These are phyloP conservation scores for Notospermus geniculatus DNA, from an alignment of 1,140 invertebrate species.

Conservation along the genomic window DNA sequence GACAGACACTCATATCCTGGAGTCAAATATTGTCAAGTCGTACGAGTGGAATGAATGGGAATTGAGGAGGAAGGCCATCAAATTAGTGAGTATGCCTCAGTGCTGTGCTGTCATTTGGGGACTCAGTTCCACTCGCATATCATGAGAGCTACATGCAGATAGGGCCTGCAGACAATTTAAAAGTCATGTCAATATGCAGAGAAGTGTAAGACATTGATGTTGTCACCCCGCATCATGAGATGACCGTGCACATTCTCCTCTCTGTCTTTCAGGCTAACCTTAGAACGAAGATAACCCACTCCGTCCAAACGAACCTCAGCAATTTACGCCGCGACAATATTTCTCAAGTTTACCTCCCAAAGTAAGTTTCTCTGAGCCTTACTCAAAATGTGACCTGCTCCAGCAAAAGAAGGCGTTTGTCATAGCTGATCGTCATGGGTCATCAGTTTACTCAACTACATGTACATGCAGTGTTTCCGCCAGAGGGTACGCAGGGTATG, in stretches of 20 bases:
- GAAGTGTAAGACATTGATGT: no score
- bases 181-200: no score
- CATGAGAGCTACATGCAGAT: no score
- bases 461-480: no score
- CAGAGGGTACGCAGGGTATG: no score
- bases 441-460: no score
- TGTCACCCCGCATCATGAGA: no score
- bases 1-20: constrained; percentile 69
- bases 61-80: constrained; percentile 66
- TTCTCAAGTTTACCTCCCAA: constrained; percentile 54
- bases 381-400: no score
- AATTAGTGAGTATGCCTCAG: constrained; percentile 61
- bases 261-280: constrained; percentile 51
- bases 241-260: not conserved
- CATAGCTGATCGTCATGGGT: no score
- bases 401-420: no score
- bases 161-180: no score
- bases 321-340: constrained; percentile 53
- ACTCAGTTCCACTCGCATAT: no score
- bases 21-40: constrained; percentile 63
- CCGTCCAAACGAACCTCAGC: constrained; percentile 55
- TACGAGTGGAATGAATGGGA: constrained; percentile 80
- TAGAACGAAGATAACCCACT: constrained; percentile 52
- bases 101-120: not conserved
- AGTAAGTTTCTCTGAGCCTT: constrained; percentile 45